Evolutionary conservation across 1,140 invertebrate genomes (phyloP), one percentile per base, ranked within the genome.

Genomic region (Ericerus pela): DNA sequence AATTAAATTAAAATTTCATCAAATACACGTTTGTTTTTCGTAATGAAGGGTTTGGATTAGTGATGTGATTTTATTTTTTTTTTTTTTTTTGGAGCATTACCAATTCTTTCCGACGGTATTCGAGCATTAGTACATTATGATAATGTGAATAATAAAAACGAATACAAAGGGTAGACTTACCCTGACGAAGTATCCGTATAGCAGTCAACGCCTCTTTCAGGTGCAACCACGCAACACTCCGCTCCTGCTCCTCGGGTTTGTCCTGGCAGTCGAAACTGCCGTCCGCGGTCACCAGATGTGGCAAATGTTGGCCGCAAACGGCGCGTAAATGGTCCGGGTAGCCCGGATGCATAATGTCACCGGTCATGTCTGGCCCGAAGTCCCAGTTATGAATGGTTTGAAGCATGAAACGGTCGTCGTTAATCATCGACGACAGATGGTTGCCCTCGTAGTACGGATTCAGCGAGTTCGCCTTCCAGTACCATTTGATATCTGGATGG

Each of bases 381-480:
- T 78, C 74, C 92, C 92, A 97, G 63, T 87, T 74, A 11, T 77
- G 64, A 22, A 82, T 63, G 0, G 88, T 91, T 58, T 81, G 71
- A 11, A 79, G 73, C 53, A 96, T 87, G 51, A 96, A 83, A 10
- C 85, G 72, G 66, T 95, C 90, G 69, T 95, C 89, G 53, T 75
- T 78, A 27, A 95, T 81, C 80, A 89, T 86, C 52, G 71, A 69
- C 10, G 72, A 73, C 0, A 78, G 65, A 1, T 75, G 73, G 67
- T 91, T 92, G 1, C 82, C 85, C 71, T 96, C 91, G 68, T 93
- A 88, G 65, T 92, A 85, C 0, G 92, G 92, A 75, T 95, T 95
- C 18, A 96, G 69, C 0, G 88, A 89, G 22, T 77, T 85, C 0
- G 84, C 91, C 6, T 80, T 59, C 92, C 92, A 96, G 43, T 80